phyloP scores from a whole-genome alignment of 1,140 invertebrate genomes.

The Eubasilissa regina region DNA sequence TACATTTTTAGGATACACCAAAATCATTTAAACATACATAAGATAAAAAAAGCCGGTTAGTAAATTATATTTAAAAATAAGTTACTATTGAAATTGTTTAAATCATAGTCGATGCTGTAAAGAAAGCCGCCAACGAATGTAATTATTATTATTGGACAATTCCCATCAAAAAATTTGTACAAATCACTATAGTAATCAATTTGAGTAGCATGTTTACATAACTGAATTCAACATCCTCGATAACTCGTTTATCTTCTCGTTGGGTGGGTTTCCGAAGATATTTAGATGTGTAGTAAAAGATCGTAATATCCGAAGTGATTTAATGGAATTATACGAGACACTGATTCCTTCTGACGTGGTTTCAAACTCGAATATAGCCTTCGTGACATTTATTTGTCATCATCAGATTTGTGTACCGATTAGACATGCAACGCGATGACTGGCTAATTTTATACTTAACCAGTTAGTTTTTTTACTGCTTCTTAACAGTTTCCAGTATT shows the following conservation, averaged over 20 bases:
- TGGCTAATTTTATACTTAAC: not conserved
- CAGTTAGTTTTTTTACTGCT: not conserved
- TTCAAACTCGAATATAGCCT: slow-evolving; percentile 6
- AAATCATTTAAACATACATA: too few species aligned
- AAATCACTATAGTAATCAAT: not conserved
- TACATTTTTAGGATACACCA: too few species aligned
- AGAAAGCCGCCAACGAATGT: too few species aligned
- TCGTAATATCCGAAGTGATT: slow-evolving; percentile 27
- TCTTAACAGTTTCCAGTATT: not conserved
- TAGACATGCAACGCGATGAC: not conserved
- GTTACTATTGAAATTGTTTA: too few species aligned
- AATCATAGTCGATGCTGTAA: too few species aligned
- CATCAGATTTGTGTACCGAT: slow-evolving; percentile 33
- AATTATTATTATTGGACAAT: too few species aligned
- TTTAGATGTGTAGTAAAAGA: not conserved
- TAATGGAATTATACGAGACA: slow-evolving; percentile 27
- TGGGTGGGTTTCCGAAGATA: slow-evolving; percentile 22
- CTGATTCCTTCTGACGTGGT: slow-evolving; percentile 36
- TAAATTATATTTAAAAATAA: too few species aligned
- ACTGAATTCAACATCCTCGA: slow-evolving; percentile 30
- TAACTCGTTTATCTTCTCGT: slow-evolving; percentile 37
- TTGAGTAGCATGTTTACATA: slow-evolving; percentile 29
- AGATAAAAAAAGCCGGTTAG: too few species aligned
- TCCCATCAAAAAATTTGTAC: too few species aligned
- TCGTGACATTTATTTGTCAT: slow-evolving; percentile 43